phyloP scores from a whole-genome alignment of 2,888 invertebrate genomes.

The Idaea straminata region DNA sequence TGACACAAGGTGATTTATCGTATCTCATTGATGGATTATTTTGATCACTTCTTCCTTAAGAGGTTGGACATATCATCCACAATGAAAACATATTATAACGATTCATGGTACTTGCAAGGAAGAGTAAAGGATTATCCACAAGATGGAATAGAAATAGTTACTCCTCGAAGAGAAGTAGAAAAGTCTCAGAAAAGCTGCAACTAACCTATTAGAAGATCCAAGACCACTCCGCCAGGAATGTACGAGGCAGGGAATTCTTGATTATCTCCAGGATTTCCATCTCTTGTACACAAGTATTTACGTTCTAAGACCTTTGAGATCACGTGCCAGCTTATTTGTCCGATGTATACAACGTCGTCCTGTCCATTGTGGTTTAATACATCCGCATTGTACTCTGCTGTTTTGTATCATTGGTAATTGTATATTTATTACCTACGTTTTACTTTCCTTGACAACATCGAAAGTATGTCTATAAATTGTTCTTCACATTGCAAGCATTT shows the following conservation, averaged over 20 bases:
- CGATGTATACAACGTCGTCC: slow-evolving; percentile 7
- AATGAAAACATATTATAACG: no score
- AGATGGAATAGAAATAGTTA: no score
- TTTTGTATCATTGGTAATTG: slow-evolving; percentile 7
- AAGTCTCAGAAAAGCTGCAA: no score
- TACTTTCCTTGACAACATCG: background rate
- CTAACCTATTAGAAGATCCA: no score
- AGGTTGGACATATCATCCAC: no score
- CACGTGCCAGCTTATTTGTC: slow-evolving; percentile 25
- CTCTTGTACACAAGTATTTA: slow-evolving; percentile 17
- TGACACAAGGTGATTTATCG: background rate
- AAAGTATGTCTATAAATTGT: background rate
- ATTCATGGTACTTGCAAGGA: no score
- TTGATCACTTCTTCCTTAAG: no score
- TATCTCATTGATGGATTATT: background rate
- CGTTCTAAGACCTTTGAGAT: slow-evolving; percentile 14
- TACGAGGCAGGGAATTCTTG: background rate
- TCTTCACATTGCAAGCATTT: background rate
- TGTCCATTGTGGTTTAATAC: slow-evolving; percentile 15
- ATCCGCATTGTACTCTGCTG: slow-evolving; percentile 15
- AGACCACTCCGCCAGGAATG: no score
- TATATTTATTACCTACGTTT: background rate
- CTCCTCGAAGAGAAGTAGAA: no score
- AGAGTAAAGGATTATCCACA: no score
- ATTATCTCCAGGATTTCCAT: background rate